Conservation (phyloP, 2,113 vertebrate species). For the Natator depressus region DNA sequence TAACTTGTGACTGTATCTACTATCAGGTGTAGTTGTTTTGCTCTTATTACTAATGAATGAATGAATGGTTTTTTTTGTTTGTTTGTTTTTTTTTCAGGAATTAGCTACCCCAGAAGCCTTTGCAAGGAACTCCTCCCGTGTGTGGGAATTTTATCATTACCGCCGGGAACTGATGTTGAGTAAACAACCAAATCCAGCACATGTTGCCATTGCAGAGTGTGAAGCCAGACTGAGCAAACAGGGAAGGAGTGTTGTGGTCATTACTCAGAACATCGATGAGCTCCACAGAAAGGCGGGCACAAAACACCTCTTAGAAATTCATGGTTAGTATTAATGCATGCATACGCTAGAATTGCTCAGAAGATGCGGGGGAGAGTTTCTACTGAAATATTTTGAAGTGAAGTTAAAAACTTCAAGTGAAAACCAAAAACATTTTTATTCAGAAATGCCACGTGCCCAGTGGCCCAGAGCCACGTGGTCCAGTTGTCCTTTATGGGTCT, state of each 20-base stretch:
- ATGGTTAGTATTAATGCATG: slow-evolving; percentile 80
- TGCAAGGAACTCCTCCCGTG: slow-evolving; percentile 88
- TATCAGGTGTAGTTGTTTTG: background rate
- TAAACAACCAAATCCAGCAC: slow-evolving; percentile 87
- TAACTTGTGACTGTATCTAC: background rate
- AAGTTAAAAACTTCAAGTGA: background rate
- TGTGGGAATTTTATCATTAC: slow-evolving; percentile 99
- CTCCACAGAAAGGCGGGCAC: slow-evolving; percentile 93
- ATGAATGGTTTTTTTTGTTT: background rate
- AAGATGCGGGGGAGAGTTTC: background rate
- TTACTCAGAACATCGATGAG: slow-evolving; percentile 96
- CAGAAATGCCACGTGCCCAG: accelerated
- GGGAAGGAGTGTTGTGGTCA: slow-evolving; percentile 87
- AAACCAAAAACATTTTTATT: background rate
- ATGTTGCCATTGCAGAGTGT: slow-evolving; percentile 90
- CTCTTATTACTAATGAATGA: accelerated
- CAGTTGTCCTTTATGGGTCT: background rate
- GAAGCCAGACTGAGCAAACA: slow-evolving; percentile 88
- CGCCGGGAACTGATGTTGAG: slow-evolving; percentile 86
- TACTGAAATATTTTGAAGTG: background rate
- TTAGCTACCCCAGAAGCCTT: slow-evolving; percentile 93
- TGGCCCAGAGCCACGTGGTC: background rate
- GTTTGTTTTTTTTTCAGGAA: slow-evolving; percentile 78
- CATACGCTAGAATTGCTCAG: background rate
- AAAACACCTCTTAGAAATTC: slow-evolving; percentile 90